Percentiles rank a stretch among this genome's conserved stretches.
Evolutionary conservation across 2,888 invertebrate species (phyloP).

Genomic region (Siphlonurus alternatus): DNA sequence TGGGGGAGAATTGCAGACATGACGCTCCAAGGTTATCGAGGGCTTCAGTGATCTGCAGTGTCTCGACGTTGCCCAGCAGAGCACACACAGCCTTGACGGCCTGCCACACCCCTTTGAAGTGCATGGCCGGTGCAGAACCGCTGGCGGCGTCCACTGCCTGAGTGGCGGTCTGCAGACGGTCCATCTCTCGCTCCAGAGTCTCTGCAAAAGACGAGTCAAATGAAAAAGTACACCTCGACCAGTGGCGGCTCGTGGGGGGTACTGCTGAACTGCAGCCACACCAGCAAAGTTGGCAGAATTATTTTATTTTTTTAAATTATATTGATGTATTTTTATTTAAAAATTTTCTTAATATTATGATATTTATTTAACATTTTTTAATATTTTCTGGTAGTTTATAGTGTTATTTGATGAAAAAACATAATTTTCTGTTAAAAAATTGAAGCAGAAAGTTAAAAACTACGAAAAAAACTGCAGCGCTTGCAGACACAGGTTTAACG

Average conservation of each 20-base stretch:
- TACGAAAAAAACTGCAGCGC: too few species aligned
- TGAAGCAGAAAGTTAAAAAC: too few species aligned
- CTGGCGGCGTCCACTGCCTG: slow-evolving; percentile 27
- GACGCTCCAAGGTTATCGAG: slow-evolving; percentile 45
- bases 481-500: too few species aligned
- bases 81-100: slow-evolving; percentile 87
- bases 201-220: slow-evolving; percentile 30
- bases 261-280: too few species aligned
- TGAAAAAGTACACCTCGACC: slow-evolving; percentile 6
- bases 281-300: too few species aligned
- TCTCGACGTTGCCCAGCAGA: slow-evolving; percentile 75
- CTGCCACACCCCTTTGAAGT: slow-evolving; percentile 62
- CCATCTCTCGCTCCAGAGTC: slow-evolving; percentile 66
- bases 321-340: slow-evolving; percentile 1
- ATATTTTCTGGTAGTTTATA: too few species aligned
- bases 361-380: too few species aligned
- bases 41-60: slow-evolving; percentile 65
- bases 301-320: slow-evolving; percentile 5
- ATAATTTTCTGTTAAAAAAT: too few species aligned
- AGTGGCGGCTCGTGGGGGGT: too few species aligned
- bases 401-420: too few species aligned
- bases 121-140: slow-evolving; percentile 27
- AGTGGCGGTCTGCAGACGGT: slow-evolving; percentile 44
- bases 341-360: too few species aligned
- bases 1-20: slow-evolving; percentile 31